These are phyloP conservation scores for Phrynocephalus versicolor DNA, from an alignment of 2,113 vertebrate species.

Conservation along the genomic window DNA sequence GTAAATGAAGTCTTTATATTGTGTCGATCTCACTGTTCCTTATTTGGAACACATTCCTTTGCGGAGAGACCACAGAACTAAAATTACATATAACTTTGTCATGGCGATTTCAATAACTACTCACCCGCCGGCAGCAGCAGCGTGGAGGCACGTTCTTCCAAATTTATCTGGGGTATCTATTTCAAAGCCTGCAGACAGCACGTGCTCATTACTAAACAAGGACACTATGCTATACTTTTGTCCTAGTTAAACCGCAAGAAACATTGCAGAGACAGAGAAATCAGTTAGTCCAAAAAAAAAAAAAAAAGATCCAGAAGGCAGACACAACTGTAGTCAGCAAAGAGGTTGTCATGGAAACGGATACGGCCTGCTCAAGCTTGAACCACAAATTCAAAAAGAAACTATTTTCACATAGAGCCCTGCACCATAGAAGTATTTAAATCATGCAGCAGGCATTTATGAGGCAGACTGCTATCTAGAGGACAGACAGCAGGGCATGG, in stretches of 20 bases:
- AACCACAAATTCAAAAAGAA: conserved; percentile 51
- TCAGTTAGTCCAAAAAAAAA: conserved; percentile 75
- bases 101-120: conserved; percentile 47
- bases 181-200: conserved; percentile 98
- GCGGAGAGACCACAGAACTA: conserved; percentile 6
- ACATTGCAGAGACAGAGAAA: conserved; percentile 82
- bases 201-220: conserved; percentile 92
- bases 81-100: background rate
- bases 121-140: conserved; percentile 97
- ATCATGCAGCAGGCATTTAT: conserved; percentile 49
- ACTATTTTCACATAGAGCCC: conserved; percentile 61
- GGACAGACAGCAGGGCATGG: conserved; percentile 53
- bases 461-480: conserved; percentile 52
- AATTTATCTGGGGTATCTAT: conserved; percentile 95
- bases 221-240: conserved; percentile 94
- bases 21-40: background rate
- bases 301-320: conserved; percentile 56
- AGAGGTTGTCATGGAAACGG: conserved; percentile 72
- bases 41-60: background rate
- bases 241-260: conserved; percentile 85
- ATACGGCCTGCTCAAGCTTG: conserved; percentile 60
- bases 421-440: conserved; percentile 49
- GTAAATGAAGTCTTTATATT: background rate
- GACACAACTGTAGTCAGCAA: conserved; percentile 76
- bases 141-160: conserved; percentile 96